Evolutionary conservation across 2,113 vertebrate species (phyloP).

Genomic region (Marcusenius ussheri): DNA sequence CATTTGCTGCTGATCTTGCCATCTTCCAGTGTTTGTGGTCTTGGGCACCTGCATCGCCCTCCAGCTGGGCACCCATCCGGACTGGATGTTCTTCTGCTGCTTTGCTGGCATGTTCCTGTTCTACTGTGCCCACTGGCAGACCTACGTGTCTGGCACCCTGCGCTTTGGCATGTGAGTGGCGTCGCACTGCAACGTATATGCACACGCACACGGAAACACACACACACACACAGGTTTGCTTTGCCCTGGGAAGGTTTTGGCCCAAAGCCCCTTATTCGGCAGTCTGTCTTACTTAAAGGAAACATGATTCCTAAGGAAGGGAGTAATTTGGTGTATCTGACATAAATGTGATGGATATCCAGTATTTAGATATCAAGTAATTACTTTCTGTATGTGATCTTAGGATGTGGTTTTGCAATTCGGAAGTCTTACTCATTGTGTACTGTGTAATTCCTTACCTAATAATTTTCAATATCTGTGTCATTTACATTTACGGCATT

Average conservation of each 20-base stretch:
- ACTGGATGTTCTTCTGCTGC: conserved; percentile 99
- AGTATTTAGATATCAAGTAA: neutral
- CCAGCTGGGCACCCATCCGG: conserved; percentile 91
- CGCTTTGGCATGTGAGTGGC: conserved; percentile 90
- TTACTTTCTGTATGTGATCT: neutral
- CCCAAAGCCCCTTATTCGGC: neutral
- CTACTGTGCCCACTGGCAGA: conserved; percentile 99
- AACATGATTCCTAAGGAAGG: neutral
- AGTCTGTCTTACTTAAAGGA: neutral
- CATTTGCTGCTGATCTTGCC: conserved; percentile 7
- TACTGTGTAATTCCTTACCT: neutral
- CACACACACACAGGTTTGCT: neutral
- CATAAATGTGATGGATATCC: neutral
- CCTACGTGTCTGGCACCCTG: conserved; percentile 91
- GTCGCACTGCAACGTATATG: no score
- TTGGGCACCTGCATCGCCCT: conserved; percentile 94
- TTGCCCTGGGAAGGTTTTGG: neutral
- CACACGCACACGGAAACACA: neutral
- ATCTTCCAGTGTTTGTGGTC: conserved; percentile 86
- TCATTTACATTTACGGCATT: no score
- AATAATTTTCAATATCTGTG: neutral
- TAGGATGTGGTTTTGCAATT: neutral
- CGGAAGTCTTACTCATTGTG: neutral
- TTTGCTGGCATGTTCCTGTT: conserved; percentile 98
- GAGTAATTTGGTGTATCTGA: neutral